These are phyloP conservation scores for Maniola jurtina DNA, from an alignment of 1,140 invertebrate species.

Conservation along the genomic window DNA sequence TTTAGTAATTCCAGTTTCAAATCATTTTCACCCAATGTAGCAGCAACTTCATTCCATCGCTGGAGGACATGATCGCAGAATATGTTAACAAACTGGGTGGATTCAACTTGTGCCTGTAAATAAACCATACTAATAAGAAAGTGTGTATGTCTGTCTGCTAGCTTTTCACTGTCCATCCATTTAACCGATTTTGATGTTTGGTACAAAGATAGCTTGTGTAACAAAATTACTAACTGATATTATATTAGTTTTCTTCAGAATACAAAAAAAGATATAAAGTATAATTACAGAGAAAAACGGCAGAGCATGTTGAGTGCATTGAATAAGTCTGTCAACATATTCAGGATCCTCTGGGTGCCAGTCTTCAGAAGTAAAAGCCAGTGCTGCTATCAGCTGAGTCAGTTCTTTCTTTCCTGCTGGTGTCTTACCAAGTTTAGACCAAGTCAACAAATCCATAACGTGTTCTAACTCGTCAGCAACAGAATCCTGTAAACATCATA, in stretches of 20 bases:
- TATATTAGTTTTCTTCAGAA: background rate
- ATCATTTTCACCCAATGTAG: conserved; percentile 82
- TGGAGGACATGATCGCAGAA: conserved; percentile 92
- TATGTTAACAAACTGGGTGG: conserved; percentile 91
- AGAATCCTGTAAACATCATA: conserved; percentile 83
- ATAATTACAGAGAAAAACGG: conserved; percentile 92
- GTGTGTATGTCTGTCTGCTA: no score
- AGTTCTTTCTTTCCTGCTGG: conserved; percentile 91
- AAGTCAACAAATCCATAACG: conserved; percentile 91
- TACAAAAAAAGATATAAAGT: conserved; percentile 11
- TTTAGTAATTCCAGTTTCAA: conserved; percentile 91
- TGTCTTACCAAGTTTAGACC: conserved; percentile 89
- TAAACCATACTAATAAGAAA: background rate
- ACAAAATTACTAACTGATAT: no score
- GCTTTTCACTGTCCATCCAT: no score
- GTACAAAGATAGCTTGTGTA: no score
- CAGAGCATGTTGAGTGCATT: conserved; percentile 90
- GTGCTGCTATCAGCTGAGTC: conserved; percentile 89
- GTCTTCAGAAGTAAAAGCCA: conserved; percentile 90
- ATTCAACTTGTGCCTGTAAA: conserved; percentile 91
- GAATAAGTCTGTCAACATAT: conserved; percentile 88
- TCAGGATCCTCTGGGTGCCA: conserved; percentile 87
- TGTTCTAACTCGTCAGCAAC: conserved; percentile 95
- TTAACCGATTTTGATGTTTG: no score
- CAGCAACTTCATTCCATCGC: conserved; percentile 79